Percentiles rank a stretch among this genome's conserved stretches.
Conservation (phyloP, 2,113 vertebrate genomes). For the Dipodomys spectabilis region DNA sequence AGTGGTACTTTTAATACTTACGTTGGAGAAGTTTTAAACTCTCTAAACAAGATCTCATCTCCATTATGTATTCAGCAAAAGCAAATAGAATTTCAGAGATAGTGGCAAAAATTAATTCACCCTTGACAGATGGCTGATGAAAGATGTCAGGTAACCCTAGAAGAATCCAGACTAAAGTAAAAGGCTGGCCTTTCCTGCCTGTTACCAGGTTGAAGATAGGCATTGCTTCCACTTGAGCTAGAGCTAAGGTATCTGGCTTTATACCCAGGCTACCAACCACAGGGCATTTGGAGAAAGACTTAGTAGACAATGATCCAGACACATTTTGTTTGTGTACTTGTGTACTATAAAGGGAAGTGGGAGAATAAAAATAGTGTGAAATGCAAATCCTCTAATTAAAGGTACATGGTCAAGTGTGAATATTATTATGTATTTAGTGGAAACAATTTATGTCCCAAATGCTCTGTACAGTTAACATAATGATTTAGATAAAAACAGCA, state of each 20-base stretch:
- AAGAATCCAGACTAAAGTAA: conserved; percentile 65
- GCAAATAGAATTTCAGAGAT: conserved; percentile 36
- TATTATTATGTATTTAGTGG: conserved; percentile 76
- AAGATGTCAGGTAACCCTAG: conserved; percentile 65
- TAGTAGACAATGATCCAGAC: conserved; percentile 69
- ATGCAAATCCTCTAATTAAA: conserved; percentile 72
- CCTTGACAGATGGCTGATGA: conserved; percentile 65
- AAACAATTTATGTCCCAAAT: conserved; percentile 77
- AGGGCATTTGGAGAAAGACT: conserved; percentile 82
- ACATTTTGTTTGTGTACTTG: conserved; percentile 33
- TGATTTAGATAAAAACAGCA: conserved; percentile 82
- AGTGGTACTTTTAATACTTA: neutral
- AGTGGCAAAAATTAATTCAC: conserved; percentile 64
- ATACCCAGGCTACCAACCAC: conserved; percentile 77
- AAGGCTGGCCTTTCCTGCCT: conserved; percentile 48
- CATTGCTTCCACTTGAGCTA: conserved; percentile 73
- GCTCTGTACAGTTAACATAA: conserved; percentile 75
- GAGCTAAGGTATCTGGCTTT: conserved; percentile 71
- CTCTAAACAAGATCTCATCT: neutral
- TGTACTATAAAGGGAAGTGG: conserved; percentile 36
- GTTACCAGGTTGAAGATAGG: conserved; percentile 73
- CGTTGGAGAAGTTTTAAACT: neutral
- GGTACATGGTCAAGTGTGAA: conserved; percentile 64
- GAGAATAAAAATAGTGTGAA: conserved; percentile 55
- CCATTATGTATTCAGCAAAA: conserved; percentile 24